phyloP scores from a whole-genome alignment of 1,140 invertebrate genomes.

The Leptonema lineaticorne region DNA sequence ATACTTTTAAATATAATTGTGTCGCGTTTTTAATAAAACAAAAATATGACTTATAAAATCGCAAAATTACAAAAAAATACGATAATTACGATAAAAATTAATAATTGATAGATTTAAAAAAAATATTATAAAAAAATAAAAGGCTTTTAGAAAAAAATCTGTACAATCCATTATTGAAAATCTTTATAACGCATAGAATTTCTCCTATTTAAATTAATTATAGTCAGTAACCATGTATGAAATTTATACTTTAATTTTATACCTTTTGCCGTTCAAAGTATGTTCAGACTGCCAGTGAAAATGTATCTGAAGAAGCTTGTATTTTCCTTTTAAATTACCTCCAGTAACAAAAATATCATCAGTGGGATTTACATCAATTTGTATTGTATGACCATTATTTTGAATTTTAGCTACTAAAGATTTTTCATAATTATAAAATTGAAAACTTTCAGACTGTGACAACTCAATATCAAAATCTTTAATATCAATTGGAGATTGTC shows the following conservation, averaged over 20 bases:
- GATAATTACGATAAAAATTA: too few relatives aligned
- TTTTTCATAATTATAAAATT: conserved; percentile 33
- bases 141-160: too few relatives aligned
- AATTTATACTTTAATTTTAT: background rate
- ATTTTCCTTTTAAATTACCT: conserved; percentile 25
- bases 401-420: background rate
- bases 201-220: too few relatives aligned
- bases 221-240: background rate
- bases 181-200: too few relatives aligned
- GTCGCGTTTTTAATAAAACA: too few relatives aligned
- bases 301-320: conserved; percentile 28
- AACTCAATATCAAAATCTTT: conserved; percentile 9
- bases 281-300: conserved; percentile 39
- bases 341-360: conserved; percentile 24
- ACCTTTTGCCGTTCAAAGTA: conserved; percentile 30
- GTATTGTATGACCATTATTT: conserved; percentile 35
- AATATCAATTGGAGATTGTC: conserved; percentile 36
- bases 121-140: too few relatives aligned
- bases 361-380: conserved; percentile 10
- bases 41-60: too few relatives aligned
- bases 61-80: too few relatives aligned
- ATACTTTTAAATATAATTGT: background rate
- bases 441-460: background rate
- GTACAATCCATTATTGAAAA: too few relatives aligned
- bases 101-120: too few relatives aligned